phyloP scores from a whole-genome alignment of 2,113 vertebrate genomes.

The Perca flavescens region DNA sequence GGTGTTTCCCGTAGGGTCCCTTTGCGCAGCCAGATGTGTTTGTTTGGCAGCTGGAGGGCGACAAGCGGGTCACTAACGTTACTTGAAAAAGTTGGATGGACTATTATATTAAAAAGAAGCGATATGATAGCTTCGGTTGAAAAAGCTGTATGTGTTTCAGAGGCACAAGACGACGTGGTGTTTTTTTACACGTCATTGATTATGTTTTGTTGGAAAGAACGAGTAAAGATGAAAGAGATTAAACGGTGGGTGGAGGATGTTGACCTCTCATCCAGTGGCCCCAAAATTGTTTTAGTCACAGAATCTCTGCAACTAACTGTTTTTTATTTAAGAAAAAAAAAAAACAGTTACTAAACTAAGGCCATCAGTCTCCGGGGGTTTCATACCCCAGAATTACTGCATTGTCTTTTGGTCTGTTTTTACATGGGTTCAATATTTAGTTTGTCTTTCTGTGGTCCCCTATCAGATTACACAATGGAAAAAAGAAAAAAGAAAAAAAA shows the following conservation, averaged over 20 bases:
- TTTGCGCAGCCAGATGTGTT: not conserved
- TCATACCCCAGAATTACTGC: not conserved
- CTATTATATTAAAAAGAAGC: not conserved
- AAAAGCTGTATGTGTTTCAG: not conserved
- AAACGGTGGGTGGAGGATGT: not conserved
- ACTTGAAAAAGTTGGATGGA: slow-evolving; percentile 20
- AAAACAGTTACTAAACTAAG: not conserved
- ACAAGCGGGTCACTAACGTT: not conserved
- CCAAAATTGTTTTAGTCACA: not conserved
- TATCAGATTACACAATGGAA: slow-evolving; percentile 27
- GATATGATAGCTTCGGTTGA: not conserved
- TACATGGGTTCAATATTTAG: not conserved
- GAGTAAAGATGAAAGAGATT: not conserved
- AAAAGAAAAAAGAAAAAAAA: not conserved
- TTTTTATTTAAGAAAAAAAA: not conserved
- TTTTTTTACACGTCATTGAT: not conserved
- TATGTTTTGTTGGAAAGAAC: not conserved
- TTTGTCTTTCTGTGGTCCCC: slow-evolving; percentile 13
- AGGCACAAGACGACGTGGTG: not conserved
- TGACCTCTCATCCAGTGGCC: not conserved
- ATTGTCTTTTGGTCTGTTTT: not conserved
- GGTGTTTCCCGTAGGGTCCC: not conserved
- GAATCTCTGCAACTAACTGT: not conserved
- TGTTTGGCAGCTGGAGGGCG: not conserved
- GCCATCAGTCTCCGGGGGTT: not conserved